A percentile compares a stretch with the other conserved stretches of the same genome.
Conservation (phyloP, 2,113 vertebrate species). For the Psilopsiagon aymara region DNA sequence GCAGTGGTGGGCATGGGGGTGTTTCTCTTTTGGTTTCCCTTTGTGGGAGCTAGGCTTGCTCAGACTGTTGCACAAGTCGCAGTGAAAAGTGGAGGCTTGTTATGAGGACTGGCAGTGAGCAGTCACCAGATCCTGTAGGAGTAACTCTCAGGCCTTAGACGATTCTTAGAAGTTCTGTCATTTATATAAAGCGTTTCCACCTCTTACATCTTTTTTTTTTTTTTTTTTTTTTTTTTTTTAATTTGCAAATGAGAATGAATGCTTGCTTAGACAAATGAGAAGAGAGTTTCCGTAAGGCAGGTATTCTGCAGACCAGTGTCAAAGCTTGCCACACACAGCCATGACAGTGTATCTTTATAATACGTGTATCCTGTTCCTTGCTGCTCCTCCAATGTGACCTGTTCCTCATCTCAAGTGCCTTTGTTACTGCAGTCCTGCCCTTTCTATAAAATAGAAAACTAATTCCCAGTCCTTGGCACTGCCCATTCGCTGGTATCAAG, state of each 20-base stretch:
- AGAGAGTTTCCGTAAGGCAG: not conserved
- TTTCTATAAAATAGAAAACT: not conserved
- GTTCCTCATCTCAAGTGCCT: not conserved
- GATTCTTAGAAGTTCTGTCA: not conserved
- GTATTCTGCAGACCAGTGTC: not conserved
- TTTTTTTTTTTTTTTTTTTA: not conserved
- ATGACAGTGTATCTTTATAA: not conserved
- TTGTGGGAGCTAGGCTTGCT: not conserved
- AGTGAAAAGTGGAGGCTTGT: not conserved
- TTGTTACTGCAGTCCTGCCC: not conserved
- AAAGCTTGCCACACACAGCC: not conserved
- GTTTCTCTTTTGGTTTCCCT: not conserved
- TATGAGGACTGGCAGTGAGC: not conserved
- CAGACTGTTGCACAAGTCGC: not conserved
- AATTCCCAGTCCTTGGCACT: not conserved
- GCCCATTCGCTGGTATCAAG: not conserved
- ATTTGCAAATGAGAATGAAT: not conserved
- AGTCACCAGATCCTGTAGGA: not conserved
- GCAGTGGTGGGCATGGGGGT: fast-evolving
- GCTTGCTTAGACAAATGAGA: not conserved
- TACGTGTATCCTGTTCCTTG: not conserved
- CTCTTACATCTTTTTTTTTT: not conserved
- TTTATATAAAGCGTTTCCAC: not conserved
- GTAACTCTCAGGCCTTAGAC: not conserved
- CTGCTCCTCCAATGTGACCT: not conserved